A percentile compares a stretch with the other conserved stretches of the same genome.
phyloP scores from a whole-genome alignment of 1,140 invertebrate species.

The Eriosoma lanigerum region DNA sequence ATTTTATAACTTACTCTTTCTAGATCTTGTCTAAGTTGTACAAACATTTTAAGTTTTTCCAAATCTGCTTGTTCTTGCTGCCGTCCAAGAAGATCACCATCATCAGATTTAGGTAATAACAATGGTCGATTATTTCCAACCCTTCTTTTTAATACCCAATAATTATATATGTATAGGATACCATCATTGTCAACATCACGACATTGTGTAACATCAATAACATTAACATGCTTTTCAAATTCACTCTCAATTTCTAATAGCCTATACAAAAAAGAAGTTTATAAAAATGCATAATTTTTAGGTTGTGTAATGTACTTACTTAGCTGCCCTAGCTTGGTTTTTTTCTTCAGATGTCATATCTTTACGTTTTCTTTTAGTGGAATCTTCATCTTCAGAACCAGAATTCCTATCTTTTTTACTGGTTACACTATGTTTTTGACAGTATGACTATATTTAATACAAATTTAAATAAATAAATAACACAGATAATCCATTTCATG shows the following conservation, averaged over 20 bases:
- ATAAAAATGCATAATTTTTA: neutral
- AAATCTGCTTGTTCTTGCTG: conserved; percentile 79
- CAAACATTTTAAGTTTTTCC: conserved; percentile 94
- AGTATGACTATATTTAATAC: conserved; percentile 73
- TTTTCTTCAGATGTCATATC: conserved; percentile 90
- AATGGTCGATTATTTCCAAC: conserved; percentile 84
- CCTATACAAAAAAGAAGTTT: conserved; percentile 60
- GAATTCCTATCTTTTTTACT: conserved; percentile 76
- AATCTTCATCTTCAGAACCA: conserved; percentile 70
- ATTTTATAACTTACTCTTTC: conserved; percentile 69
- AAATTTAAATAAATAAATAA: conserved; percentile 1
- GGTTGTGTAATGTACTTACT: conserved; percentile 58
- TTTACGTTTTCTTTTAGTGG: conserved; percentile 76
- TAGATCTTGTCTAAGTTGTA: conserved; percentile 89
- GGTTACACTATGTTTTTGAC: conserved; percentile 91
- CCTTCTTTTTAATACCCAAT: conserved; percentile 92
- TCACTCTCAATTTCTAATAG: conserved; percentile 89
- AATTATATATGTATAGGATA: conserved; percentile 84
- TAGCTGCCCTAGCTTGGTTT: conserved; percentile 78
- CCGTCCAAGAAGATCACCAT: conserved; percentile 66
- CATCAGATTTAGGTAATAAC: conserved; percentile 80
- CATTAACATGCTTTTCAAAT: conserved; percentile 86
- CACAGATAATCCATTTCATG: no score
- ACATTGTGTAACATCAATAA: conserved; percentile 72
- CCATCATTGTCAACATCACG: conserved; percentile 80